Conservation (phyloP, 2,888 invertebrate species). For the Drosophila siamana region DNA sequence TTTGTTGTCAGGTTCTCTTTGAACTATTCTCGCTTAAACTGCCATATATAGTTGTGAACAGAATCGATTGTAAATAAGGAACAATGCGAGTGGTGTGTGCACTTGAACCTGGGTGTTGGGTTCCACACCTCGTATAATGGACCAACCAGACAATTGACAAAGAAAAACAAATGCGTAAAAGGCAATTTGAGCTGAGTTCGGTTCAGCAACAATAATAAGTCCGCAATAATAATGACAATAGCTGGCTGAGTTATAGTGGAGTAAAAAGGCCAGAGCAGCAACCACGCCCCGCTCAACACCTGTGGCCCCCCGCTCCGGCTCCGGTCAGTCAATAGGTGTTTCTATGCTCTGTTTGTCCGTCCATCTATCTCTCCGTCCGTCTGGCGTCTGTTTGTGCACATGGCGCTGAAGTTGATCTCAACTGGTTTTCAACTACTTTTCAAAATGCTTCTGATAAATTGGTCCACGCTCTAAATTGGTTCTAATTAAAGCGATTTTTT, state of each 20-base stretch:
- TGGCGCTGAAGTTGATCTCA: slow-evolving; percentile 77
- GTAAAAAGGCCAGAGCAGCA: slow-evolving; percentile 17
- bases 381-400: slow-evolving; percentile 34
- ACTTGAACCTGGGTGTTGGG: slow-evolving; percentile 69
- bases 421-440: slow-evolving; percentile 80
- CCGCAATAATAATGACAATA: slow-evolving; percentile 61
- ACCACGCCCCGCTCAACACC: slow-evolving; percentile 26
- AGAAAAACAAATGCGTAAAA: slow-evolving; percentile 76
- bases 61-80: slow-evolving; percentile 7
- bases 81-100: slow-evolving; percentile 56
- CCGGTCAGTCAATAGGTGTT: not conserved
- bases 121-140: slow-evolving; percentile 61
- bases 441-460: slow-evolving; percentile 79
- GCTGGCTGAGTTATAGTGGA: slow-evolving; percentile 53
- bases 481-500: slow-evolving; percentile 73
- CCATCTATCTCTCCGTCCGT: not conserved
- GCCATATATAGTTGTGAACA: slow-evolving; percentile 26
- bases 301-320: not conserved
- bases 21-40: slow-evolving; percentile 18
- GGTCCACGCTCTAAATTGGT: slow-evolving; percentile 78
- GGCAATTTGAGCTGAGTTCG: slow-evolving; percentile 35
- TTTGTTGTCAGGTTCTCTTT: slow-evolving; percentile 5
- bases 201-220: slow-evolving; percentile 53
- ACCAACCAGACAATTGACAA: slow-evolving; percentile 67
- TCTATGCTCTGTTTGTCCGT: not conserved